Evolutionary conservation across 2,113 vertebrate species (phyloP), one percentile per base, ranked within the genome.

Genomic region (Manacus vitellinus): DNA sequence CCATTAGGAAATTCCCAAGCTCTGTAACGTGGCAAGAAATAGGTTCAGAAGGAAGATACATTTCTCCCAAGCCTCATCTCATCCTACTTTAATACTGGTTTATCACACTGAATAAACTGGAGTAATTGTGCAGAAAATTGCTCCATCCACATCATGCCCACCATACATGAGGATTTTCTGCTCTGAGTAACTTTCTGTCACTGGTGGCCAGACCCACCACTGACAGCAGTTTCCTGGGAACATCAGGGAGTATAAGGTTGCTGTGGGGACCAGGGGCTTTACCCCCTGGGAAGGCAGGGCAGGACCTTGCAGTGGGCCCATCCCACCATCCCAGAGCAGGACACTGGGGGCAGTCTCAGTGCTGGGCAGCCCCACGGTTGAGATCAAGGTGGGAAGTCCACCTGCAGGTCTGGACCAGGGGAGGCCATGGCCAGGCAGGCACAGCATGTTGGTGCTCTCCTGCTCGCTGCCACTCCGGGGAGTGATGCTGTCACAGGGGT

Each of bases 91-190:
- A 79, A 30, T 75, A 66, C 23, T 65, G 28, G 61, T 63, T 94
- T 92, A 95, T 85, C 87, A 62, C 87, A 66, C 77, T 83, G 87
- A 89, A 88, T 93, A 88, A 96, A 73, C 87, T 88, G 84, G 46
- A 82, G 87, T 62, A 96, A 89, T 91, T 72, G 89, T 92, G 94
- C 87, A 94, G 93, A 93, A 96, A 97, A 95, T 89, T 61, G 43
- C 23, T 95, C 63, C 35, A 83, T 79, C 67, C 59, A 55, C 46
- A 79, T 47, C 78, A 39, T 20, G 85, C 66, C 93, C 67, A 79
- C 35, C 55, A 77, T 43, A 33, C 65, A 56, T 7, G 71, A 93
- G 85, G 74, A 89, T 88, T 92, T 93, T 76, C 33, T 93, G 78
- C 59, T 92, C 62, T 10, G 37, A 76, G 93, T 49, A 63, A 54